Base-by-base conservation (phyloP, 2,888 invertebrate species). In the Trachelus iudaicus region DNA sequence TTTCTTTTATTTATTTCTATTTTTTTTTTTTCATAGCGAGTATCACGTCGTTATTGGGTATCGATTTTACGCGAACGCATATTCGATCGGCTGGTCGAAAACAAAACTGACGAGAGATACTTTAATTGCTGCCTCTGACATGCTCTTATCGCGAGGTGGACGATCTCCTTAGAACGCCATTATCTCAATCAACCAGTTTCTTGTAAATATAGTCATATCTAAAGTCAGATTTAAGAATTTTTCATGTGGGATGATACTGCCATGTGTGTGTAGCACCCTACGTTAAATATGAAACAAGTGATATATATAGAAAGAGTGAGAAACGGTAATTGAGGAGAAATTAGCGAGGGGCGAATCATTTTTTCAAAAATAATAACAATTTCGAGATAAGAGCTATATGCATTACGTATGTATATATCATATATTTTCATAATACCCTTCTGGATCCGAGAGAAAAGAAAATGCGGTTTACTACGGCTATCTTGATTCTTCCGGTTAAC, bases 171-270 rank as follows among this genome's bases (percentile, higher is more conserved):
- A 85, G 85, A 86, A 84, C 80, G 86, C 84, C 87, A 88, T 88
- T 87, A 86, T 87, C 86, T 84, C 83, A 83, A 84, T 56, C 56
- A 56, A 56, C 56, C 83, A 85, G 81, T 85, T 85, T 85, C 81
- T 85, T 89, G 89, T 89, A 90, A 87, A 89, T 89, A 89, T 86
- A 89, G 85, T 87, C 82, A 85, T 79, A 80, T 85, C 83, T 84
- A 87, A 88, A 86, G 83, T 87, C 81, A 84, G 84, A 56, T 15
- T 80, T 87, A 87, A 89, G 82, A 86, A 85, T 87, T 87, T 87
- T 86, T 87, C 85, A 85, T 86, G 87, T 86, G 88, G 90, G 88
- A 88, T 88, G 85, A 90, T 88, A 90, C 89, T 90, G 90, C 90
- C 89, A 87, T 89, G 88, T 85, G 87, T 86, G 87, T 87, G 87